These are phyloP conservation scores for Neogobius melanostomus DNA, from an alignment of 2,113 vertebrate species.

Conservation along the genomic window DNA sequence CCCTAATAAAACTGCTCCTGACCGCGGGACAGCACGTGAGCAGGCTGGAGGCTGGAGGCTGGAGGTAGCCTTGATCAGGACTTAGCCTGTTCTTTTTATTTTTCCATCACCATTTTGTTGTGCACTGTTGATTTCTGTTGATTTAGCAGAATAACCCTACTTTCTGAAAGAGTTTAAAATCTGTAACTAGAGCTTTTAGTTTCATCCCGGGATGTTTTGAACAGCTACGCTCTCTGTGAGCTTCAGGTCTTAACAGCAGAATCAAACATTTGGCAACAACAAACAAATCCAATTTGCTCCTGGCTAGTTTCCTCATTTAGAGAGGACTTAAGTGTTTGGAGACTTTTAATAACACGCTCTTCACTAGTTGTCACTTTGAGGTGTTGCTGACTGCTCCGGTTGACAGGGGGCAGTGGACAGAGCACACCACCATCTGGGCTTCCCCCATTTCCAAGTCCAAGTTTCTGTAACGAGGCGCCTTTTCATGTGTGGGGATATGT, in stretches of 20 bases:
- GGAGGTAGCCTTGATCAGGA: no score
- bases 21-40: no score
- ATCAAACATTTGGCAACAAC: neutral
- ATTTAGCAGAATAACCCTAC: no score
- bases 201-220: neutral
- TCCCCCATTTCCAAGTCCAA: conserved; percentile 26
- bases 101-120: no score
- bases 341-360: neutral
- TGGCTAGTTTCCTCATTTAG: conserved; percentile 9
- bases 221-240: neutral
- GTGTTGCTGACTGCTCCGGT: conserved; percentile 10
- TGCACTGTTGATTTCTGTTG: no score
- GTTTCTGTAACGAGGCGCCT: conserved; percentile 29
- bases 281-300: conserved; percentile 17
- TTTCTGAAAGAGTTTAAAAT: neutral
- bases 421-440: conserved; percentile 33
- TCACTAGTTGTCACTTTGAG: conserved; percentile 6
- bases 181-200: neutral
- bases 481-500: conserved; percentile 10
- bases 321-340: neutral
- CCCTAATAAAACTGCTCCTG: no score
- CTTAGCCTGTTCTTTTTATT: no score
- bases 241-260: neutral
- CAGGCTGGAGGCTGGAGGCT: no score
- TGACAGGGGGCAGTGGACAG: conserved; percentile 41